These are phyloP conservation scores for Drosophila nasuta DNA, from an alignment of 1,140 invertebrate genomes.

Conservation along the genomic window DNA sequence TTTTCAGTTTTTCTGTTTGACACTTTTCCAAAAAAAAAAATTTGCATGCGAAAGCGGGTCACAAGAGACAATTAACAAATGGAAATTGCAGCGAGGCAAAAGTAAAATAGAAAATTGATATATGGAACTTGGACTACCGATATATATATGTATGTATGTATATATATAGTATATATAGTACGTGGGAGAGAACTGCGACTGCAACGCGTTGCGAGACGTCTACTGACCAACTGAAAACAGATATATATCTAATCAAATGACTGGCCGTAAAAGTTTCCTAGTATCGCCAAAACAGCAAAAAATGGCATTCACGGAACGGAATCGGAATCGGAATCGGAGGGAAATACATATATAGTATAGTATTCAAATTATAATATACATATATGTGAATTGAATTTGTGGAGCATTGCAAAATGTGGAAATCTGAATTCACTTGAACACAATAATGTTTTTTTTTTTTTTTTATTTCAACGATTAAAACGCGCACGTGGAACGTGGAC, in stretches of 20 bases:
- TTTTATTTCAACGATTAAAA: slow-evolving; percentile 13
- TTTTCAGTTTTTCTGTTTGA: slow-evolving; percentile 1
- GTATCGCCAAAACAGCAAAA: slow-evolving; percentile 26
- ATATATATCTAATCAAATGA: slow-evolving; percentile 46
- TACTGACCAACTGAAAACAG: slow-evolving; percentile 35
- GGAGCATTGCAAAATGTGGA: background rate
- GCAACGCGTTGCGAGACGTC: slow-evolving; percentile 38
- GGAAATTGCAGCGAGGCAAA: slow-evolving; percentile 31
- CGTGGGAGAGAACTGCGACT: slow-evolving; percentile 23
- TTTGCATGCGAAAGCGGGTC: slow-evolving; percentile 32
- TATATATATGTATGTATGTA: no score
- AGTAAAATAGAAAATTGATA: slow-evolving; percentile 14
- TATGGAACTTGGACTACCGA: background rate
- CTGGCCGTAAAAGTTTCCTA: slow-evolving; percentile 32
- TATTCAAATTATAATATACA: background rate
- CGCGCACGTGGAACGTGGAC: slow-evolving; percentile 53
- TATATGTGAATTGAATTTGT: background rate
- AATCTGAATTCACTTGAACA: slow-evolving; percentile 40
- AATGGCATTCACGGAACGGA: slow-evolving; percentile 16
- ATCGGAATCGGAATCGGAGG: background rate
- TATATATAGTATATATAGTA: no score
- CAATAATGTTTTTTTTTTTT: background rate
- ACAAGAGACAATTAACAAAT: slow-evolving; percentile 56
- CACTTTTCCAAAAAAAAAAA: slow-evolving; percentile 17
- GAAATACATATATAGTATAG: background rate